Conservation (phyloP, 2,797 vertebrate species). For the Lagothrix lagotricha region DNA sequence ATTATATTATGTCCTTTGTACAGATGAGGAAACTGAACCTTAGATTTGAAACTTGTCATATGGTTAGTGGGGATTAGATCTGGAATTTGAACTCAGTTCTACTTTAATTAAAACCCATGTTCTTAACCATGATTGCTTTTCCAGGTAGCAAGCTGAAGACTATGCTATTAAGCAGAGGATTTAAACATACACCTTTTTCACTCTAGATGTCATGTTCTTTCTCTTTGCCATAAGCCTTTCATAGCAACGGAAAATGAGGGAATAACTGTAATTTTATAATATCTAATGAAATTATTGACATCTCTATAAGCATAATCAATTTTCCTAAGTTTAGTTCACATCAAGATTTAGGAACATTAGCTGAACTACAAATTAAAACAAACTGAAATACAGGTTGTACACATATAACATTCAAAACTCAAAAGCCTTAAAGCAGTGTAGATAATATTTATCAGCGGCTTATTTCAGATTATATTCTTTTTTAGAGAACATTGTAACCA, state of each 20-base stretch:
- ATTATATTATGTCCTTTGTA: background rate
- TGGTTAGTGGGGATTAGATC: background rate
- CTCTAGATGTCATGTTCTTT: background rate
- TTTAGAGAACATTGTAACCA: constrained; percentile 6
- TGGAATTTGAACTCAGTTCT: background rate
- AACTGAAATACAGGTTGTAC: background rate
- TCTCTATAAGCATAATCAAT: background rate
- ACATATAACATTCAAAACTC: background rate
- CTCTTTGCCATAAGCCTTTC: background rate
- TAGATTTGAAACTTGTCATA: background rate
- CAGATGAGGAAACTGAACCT: background rate
- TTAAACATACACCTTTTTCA: background rate
- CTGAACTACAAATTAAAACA: background rate
- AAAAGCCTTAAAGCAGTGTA: background rate
- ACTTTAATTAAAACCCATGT: background rate
- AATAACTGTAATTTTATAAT: constrained; percentile 25
- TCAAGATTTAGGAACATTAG: background rate
- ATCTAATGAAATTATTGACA: background rate
- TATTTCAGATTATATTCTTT: background rate
- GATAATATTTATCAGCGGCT: background rate
- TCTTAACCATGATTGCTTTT: background rate
- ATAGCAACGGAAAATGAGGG: constrained; percentile 11
- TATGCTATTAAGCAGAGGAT: background rate
- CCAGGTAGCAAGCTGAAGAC: background rate
- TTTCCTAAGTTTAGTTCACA: background rate